These are phyloP conservation scores for Anaspis maculata DNA, from an alignment of 2,888 invertebrate species.

Conservation along the genomic window DNA sequence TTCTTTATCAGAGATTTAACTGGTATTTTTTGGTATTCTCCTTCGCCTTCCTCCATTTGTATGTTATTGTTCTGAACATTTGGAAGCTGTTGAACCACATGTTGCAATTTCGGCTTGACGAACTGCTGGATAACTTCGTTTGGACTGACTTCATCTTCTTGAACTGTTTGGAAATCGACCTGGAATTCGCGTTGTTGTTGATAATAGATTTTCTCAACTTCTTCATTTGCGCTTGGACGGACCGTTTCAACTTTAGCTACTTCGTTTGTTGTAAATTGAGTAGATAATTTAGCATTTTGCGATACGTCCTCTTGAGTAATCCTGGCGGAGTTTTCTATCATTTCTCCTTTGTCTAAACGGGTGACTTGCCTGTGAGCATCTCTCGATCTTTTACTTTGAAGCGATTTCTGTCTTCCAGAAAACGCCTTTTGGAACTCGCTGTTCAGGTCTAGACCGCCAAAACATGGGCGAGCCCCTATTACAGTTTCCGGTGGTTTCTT, in stretches of 20 bases:
- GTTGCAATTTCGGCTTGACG: too few relatives aligned
- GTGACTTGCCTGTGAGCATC: constrained; percentile 19
- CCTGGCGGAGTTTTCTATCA: constrained; percentile 22
- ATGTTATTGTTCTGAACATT: background rate
- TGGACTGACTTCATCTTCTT: constrained; percentile 29
- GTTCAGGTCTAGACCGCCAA: constrained; percentile 39
- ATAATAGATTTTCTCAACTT: constrained; percentile 37
- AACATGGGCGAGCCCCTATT: constrained; percentile 39
- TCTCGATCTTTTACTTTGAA: constrained; percentile 25
- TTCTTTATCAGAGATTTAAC: constrained; percentile 48
- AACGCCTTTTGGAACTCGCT: constrained; percentile 39
- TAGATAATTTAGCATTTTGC: constrained; percentile 22
- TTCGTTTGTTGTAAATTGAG: constrained; percentile 20
- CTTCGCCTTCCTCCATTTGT: constrained; percentile 15
- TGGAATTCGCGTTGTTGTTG: constrained; percentile 34
- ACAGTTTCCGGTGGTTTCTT: constrained; percentile 39
- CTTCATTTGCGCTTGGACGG: constrained; percentile 30
- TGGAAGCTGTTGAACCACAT: too few relatives aligned
- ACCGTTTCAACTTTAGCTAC: constrained; percentile 30
- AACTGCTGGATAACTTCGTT: constrained; percentile 1
- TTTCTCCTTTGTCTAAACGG: constrained; percentile 13
- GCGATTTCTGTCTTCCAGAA: constrained; percentile 30
- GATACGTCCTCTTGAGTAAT: constrained; percentile 19
- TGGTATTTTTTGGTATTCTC: constrained; percentile 40
- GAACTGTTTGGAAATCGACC: constrained; percentile 34